Percentiles rank a stretch among this genome's conserved stretches.
phyloP scores from a whole-genome alignment of 2,113 vertebrate genomes.

The Sorex fumeus region DNA sequence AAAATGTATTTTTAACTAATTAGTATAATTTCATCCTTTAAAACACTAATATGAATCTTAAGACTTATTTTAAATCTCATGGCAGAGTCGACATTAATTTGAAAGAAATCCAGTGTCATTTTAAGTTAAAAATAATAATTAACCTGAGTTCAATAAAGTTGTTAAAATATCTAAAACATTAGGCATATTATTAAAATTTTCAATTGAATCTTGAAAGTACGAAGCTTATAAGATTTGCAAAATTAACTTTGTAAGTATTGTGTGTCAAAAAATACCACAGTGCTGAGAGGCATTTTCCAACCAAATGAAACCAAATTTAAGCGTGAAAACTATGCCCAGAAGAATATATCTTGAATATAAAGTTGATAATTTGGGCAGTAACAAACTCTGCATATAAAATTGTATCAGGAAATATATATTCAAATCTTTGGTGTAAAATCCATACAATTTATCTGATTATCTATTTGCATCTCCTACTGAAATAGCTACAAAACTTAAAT shows the following conservation, averaged over 20 bases:
- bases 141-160: constrained; percentile 80
- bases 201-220: constrained; percentile 84
- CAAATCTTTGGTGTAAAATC: neutral
- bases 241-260: constrained; percentile 88
- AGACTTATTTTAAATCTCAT: constrained; percentile 43
- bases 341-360: neutral
- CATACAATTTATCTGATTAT: neutral
- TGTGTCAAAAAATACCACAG: constrained; percentile 80
- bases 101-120: constrained; percentile 3
- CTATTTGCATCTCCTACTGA: neutral
- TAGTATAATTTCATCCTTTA: neutral
- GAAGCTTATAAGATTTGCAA: constrained; percentile 86
- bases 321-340: constrained; percentile 58
- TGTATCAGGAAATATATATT: neutral
- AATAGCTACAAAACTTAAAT: neutral
- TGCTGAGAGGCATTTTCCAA: constrained; percentile 83
- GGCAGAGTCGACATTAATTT: constrained; percentile 55
- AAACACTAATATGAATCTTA: constrained; percentile 52
- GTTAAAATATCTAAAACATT: constrained; percentile 78
- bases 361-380: constrained; percentile 70
- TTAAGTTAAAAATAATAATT: constrained; percentile 76
- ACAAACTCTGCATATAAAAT: neutral
- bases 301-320: constrained; percentile 73
- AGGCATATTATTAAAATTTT: constrained; percentile 82
- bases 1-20: neutral